Evolutionary conservation across 2,888 invertebrate species (phyloP).

Genomic region (Ceraclea dissimilis): DNA sequence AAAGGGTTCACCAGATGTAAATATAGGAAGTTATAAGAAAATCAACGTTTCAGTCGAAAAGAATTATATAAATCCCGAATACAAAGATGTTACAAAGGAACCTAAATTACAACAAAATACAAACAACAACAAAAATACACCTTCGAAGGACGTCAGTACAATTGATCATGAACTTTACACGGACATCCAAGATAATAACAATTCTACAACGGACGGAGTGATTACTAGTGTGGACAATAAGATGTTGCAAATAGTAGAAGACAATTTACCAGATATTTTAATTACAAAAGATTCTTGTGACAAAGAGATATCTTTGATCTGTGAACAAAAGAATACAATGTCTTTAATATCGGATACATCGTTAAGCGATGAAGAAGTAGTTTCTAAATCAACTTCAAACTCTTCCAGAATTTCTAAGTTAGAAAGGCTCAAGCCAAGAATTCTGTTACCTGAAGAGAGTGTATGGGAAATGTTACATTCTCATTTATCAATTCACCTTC

Average conservation of each 20-base stretch:
- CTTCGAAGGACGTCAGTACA: too few species aligned
- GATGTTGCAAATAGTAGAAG: neutral
- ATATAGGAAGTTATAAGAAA: conserved; percentile 12
- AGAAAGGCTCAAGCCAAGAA: conserved; percentile 12
- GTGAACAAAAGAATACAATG: neutral
- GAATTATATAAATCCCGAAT: neutral
- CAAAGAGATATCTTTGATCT: neutral
- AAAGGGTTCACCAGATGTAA: conserved; percentile 10
- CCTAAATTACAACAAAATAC: neutral
- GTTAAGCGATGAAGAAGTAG: neutral
- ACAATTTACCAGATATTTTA: neutral
- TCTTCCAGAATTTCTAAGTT: neutral
- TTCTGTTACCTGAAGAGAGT: conserved; percentile 7
- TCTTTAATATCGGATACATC: neutral
- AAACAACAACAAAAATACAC: too few species aligned
- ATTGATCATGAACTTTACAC: too few species aligned
- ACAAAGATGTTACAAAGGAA: neutral
- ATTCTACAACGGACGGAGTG: too few species aligned
- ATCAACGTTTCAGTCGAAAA: conserved; percentile 11
- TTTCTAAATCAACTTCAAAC: neutral
- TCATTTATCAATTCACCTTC: neutral
- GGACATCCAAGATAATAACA: too few species aligned
- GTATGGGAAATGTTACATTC: conserved; percentile 8
- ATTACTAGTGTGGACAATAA: neutral
- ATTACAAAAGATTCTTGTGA: neutral